These are phyloP conservation scores for Speoplatyrhinus poulsoni DNA, from an alignment of 2,113 vertebrate species.

Conservation along the genomic window DNA sequence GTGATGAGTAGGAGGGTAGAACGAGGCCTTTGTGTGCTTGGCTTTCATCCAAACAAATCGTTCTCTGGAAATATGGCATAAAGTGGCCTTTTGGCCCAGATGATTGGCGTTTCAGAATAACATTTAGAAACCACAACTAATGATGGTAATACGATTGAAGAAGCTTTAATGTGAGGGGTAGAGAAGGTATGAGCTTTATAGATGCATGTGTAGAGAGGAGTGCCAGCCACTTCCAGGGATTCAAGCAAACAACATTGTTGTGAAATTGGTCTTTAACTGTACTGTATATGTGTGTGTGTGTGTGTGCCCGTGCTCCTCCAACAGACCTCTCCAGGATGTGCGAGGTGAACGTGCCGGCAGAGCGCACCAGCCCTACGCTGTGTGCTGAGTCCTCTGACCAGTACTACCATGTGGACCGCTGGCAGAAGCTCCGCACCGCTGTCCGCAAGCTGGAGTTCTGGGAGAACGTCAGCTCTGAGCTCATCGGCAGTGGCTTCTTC, in stretches of 20 bases:
- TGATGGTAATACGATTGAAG: too few species aligned
- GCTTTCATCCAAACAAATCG: constrained; percentile 46
- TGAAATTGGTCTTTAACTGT: neutral
- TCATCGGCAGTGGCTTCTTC: constrained; percentile 87
- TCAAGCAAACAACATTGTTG: neutral
- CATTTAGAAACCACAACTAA: too few species aligned
- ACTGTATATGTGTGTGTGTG: constrained; percentile 1
- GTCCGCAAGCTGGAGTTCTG: constrained; percentile 89
- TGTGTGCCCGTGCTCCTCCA: constrained; percentile 23
- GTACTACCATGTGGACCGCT: constrained; percentile 82
- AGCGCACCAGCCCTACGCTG: constrained; percentile 76
- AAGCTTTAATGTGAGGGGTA: too few species aligned
- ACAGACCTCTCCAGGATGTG: constrained; percentile 77
- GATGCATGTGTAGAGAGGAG: too few species aligned
- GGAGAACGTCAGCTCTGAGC: constrained; percentile 83
- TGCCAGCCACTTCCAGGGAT: too few species aligned
- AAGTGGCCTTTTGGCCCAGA: constrained; percentile 25
- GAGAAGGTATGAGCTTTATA: too few species aligned
- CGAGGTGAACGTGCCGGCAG: constrained; percentile 74
- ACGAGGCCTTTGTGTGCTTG: constrained; percentile 48
- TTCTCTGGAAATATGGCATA: constrained; percentile 29
- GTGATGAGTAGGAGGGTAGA: constrained; percentile 37
- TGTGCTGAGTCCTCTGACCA: constrained; percentile 77
- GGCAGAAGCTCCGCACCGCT: constrained; percentile 84
- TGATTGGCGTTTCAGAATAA: too few species aligned